phyloP scores from a whole-genome alignment of 1,140 invertebrate species.

The Drosophila mojavensis region DNA sequence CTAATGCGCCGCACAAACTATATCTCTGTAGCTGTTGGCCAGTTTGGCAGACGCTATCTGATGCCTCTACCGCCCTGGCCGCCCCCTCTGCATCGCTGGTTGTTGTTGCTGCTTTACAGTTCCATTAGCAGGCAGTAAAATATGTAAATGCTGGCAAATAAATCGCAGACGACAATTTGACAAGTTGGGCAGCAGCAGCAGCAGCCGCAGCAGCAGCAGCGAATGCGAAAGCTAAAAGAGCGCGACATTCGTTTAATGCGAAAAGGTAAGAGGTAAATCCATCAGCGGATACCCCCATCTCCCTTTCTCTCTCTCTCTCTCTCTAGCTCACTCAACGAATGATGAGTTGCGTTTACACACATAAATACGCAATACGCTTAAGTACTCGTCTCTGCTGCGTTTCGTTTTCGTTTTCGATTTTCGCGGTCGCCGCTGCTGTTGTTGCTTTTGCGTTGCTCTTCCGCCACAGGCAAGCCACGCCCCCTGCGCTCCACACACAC shows the following conservation, averaged over 20 bases:
- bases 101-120: not conserved
- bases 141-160: constrained; percentile 78
- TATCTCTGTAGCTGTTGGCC: constrained; percentile 6
- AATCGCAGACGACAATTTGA: constrained; percentile 73
- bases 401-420: constrained; percentile 49
- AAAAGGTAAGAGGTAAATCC: constrained; percentile 76
- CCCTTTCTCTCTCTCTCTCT: not conserved
- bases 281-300: constrained; percentile 49
- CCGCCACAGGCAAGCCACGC: constrained; percentile 16
- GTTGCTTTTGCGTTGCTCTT: constrained; percentile 17
- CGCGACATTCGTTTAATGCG: constrained; percentile 70
- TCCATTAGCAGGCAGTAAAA: constrained; percentile 76
- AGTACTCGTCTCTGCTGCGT: constrained; percentile 52
- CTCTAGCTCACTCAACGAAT: constrained; percentile 28
- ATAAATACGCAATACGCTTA: constrained; percentile 83
- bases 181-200: constrained; percentile 16
- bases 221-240: constrained; percentile 30
- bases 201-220: not conserved
- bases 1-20: constrained; percentile 17
- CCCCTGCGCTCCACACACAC: constrained; percentile 7
- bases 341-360: constrained; percentile 81
- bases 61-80: not conserved
- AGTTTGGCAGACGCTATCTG: not conserved
- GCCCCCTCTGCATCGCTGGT: not conserved
- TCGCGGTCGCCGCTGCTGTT: constrained; percentile 55